Conservation (phyloP, 2,797 vertebrate genomes). For the Sebastes jordani region DNA sequence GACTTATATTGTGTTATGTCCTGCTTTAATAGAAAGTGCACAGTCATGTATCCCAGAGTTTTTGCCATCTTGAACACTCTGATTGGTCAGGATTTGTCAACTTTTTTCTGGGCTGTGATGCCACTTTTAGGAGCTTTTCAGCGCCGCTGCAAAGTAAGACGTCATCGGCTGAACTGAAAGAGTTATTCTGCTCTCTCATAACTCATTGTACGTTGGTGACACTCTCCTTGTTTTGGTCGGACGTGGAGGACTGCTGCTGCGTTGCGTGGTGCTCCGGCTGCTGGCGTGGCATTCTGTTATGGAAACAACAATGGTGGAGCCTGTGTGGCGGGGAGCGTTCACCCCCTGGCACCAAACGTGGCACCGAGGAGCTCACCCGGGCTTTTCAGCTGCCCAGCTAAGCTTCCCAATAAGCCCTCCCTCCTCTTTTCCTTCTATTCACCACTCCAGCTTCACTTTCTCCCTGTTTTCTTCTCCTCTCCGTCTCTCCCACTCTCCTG, state of each 20-base stretch:
- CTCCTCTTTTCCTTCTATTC: constrained; percentile 4
- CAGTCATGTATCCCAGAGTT: neutral
- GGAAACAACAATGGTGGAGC: constrained; percentile 74
- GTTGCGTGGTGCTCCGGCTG: constrained; percentile 35
- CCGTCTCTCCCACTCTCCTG: constrained; percentile 8
- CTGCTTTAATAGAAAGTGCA: neutral
- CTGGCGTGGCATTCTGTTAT: constrained; percentile 63
- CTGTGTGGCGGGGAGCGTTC: constrained; percentile 64
- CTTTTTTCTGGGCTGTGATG: neutral
- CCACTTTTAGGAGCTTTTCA: neutral
- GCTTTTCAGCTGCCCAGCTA: constrained; percentile 51
- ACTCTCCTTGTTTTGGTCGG: constrained; percentile 25
- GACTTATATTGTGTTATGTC: neutral
- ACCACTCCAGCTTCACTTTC: constrained; percentile 16
- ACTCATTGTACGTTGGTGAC: neutral
- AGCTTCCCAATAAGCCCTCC: constrained; percentile 30
- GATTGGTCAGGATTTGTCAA: neutral
- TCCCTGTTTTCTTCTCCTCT: neutral
- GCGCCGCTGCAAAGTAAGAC: neutral
- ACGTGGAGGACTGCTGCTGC: constrained; percentile 12
- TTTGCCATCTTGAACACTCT: neutral
- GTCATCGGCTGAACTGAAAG: neutral
- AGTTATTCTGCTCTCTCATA: neutral
- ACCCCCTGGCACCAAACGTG: constrained; percentile 71
- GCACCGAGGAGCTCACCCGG: constrained; percentile 54